Conservation (phyloP, 2,797 vertebrate species). For the Malacoctenus gilli region DNA sequence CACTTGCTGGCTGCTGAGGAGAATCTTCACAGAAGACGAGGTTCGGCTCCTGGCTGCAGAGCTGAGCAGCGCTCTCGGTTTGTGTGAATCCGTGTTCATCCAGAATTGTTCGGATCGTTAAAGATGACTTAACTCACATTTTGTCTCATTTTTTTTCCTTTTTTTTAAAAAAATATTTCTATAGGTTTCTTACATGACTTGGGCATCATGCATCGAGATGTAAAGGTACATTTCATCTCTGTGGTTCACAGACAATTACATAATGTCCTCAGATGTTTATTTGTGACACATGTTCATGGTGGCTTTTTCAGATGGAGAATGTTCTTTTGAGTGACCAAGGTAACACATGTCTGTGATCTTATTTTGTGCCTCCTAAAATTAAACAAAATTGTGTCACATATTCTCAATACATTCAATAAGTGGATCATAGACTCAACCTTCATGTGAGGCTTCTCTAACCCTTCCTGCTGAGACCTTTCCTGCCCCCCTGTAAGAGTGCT, state of each 20-base stretch:
- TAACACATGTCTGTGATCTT: conserved; percentile 66
- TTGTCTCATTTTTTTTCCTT: no score
- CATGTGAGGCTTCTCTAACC: no score
- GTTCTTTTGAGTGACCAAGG: conserved; percentile 90
- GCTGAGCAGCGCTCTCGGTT: conserved; percentile 87
- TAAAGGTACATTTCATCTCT: conserved; percentile 83
- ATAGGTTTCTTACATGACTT: conserved; percentile 92
- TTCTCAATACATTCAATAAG: no score
- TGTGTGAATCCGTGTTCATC: conserved; percentile 6
- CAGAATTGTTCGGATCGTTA: no score
- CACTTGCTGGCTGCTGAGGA: conserved; percentile 83
- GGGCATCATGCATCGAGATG: conserved; percentile 90
- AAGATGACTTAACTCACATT: no score
- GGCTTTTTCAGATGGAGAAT: conserved; percentile 90
- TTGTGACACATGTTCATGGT: no score
- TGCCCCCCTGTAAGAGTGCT: not conserved
- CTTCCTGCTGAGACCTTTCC: no score
- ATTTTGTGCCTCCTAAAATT: no score
- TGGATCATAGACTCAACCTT: no score
- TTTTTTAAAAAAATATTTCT: no score
- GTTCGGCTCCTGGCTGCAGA: conserved; percentile 88
- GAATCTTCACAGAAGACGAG: conserved; percentile 81
- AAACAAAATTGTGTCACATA: no score
- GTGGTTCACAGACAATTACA: not conserved
- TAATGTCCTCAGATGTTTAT: no score